These are phyloP conservation scores for Lordiphosa stackelbergi DNA, from an alignment of 1,140 invertebrate species.

Conservation along the genomic window DNA sequence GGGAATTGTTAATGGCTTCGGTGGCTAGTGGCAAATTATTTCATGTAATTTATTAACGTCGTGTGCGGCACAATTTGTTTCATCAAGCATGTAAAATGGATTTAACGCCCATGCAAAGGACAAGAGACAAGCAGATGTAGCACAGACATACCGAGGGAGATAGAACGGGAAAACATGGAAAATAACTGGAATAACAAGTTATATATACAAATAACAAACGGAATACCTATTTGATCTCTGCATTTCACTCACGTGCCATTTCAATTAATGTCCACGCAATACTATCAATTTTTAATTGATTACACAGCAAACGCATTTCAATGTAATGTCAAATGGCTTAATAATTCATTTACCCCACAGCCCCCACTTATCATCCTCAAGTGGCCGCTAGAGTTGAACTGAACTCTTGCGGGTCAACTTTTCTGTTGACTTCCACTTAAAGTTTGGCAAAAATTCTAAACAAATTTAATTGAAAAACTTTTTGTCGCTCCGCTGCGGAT, in stretches of 20 bases:
- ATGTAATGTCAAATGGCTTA: constrained; percentile 23
- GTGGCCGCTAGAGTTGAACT: constrained; percentile 17
- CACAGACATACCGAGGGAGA: constrained; percentile 14
- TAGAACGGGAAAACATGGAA: constrained; percentile 14
- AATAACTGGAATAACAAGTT: constrained; percentile 32
- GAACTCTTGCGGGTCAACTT: constrained; percentile 18
- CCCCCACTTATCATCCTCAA: neutral
- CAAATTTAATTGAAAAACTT: constrained; percentile 73
- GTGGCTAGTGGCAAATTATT: constrained; percentile 41
- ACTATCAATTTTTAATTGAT: constrained; percentile 48
- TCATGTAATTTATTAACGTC: constrained; percentile 66
- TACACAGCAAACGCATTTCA: constrained; percentile 16
- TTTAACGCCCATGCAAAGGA: constrained; percentile 30
- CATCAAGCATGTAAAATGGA: constrained; percentile 58
- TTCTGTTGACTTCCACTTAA: constrained; percentile 27
- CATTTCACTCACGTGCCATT: constrained; percentile 38
- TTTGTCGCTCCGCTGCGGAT: constrained; percentile 30
- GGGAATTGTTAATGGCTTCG: constrained; percentile 40
- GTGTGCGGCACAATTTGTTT: constrained; percentile 57
- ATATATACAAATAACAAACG: constrained; percentile 11
- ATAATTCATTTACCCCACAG: constrained; percentile 30
- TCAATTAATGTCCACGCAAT: constrained; percentile 33
- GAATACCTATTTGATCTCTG: constrained; percentile 28
- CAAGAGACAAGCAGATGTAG: constrained; percentile 1
- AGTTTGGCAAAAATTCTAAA: constrained; percentile 65